Base-by-base conservation (phyloP, 2,888 invertebrate genomes). In the Tetropium fuscum region DNA sequence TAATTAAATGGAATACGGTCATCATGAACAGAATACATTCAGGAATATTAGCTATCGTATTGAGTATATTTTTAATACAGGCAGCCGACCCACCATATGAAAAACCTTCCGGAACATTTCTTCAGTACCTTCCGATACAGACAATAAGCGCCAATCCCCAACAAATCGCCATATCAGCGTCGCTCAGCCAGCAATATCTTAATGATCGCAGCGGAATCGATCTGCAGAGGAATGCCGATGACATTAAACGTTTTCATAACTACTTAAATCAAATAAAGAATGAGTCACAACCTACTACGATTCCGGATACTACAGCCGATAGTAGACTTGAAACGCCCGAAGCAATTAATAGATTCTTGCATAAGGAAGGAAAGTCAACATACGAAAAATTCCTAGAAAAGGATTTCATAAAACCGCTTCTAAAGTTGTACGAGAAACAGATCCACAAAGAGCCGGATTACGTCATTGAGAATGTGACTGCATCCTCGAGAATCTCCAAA, bases 21-120 rank as follows among this genome's bases (percentile, higher is more conserved):
- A 79, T 70, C 71, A 81, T 82, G 81, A 81, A 78, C 76, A 78
- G 75, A 70, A 76, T 82, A 75, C 81, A 81, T 66, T 79, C 81
- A 53, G 74, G 76, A 60, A 66, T 82, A 57, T 64, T 82, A 63
- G 80, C 81, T 20, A 72, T 81, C 62, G 77, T 82, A 47, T 74
- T 80, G 72, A 77, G 81, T 61, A 76, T 82, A 48, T 80, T 82
- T 60, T 68, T 82, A 56, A 82, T 81, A 44, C 81, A 80, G 72
- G 82, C 82, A 32, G 75, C 78, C 18, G 82, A 82, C 71, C 81
- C 81, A 19, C 80, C 81, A 2, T 74, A 67, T 44, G 77, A 77
- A 51, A 74, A 71, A 56, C 60, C 63, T 11, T 49, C 71, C 11
- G 73, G 71, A 30, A 58, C 66, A 18, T 63, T 75, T 22, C 43